Conservation (phyloP, 2,113 vertebrate species). For the Myrmecophaga tridactyla region DNA sequence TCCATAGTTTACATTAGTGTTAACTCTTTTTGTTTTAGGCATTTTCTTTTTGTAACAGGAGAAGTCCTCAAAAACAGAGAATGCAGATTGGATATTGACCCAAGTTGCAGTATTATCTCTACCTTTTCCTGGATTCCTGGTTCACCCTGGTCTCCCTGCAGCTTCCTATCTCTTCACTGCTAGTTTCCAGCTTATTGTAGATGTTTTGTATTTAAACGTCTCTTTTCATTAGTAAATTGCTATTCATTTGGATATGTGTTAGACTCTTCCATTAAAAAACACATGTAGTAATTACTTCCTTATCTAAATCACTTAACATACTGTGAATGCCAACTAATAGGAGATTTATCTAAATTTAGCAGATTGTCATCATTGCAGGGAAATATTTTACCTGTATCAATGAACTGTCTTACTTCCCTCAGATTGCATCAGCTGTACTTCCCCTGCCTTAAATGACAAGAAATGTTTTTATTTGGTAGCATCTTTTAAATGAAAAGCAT, state of each 20-base stretch:
- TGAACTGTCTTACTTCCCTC: neutral
- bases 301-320: conserved; percentile 51
- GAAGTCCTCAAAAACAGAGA: neutral
- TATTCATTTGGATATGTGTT: conserved; percentile 68
- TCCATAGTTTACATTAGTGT: neutral
- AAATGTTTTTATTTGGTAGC: conserved; percentile 3
- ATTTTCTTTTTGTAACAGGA: neutral
- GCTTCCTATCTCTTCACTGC: neutral
- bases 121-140: neutral
- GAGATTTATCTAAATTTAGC: conserved; percentile 58
- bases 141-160: neutral
- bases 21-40: too few species aligned
- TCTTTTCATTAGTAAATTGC: conserved; percentile 65
- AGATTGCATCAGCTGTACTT: neutral
- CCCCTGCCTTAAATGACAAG: neutral
- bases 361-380: neutral
- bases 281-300: conserved; percentile 66
- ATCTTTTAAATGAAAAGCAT: conserved; percentile 7
- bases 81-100: neutral
- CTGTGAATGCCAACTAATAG: conserved; percentile 46
- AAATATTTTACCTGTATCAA: neutral
- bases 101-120: neutral
- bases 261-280: conserved; percentile 23
- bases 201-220: conserved; percentile 67
- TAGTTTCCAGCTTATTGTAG: conserved; percentile 57